phyloP scores from a whole-genome alignment of 2,113 vertebrate species.

The Enhydra lutris region DNA sequence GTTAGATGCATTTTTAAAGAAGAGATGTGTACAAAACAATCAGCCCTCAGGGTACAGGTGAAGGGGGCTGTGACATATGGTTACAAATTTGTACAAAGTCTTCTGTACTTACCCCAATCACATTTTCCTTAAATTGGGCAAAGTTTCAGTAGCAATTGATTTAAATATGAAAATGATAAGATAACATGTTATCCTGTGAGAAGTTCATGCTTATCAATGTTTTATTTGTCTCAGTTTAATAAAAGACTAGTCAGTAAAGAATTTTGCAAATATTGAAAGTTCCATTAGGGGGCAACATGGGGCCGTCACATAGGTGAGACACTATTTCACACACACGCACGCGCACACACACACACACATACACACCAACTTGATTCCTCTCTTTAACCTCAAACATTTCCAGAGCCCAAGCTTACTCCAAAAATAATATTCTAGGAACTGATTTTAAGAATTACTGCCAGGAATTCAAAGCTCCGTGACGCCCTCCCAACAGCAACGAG shows the following conservation, averaged over 20 bases:
- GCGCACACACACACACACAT: too few species aligned
- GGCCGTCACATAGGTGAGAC: neutral
- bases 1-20: neutral
- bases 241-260: neutral
- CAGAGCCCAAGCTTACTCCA: neutral
- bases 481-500: neutral
- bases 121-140: neutral
- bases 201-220: neutral
- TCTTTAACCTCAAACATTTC: slow-evolving; percentile 43
- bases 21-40: neutral
- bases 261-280: neutral
- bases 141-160: neutral
- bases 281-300: slow-evolving; percentile 58
- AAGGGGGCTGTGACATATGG: neutral
- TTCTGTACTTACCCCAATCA: neutral
- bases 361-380: neutral
- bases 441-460: slow-evolving; percentile 37
- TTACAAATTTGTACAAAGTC: neutral
- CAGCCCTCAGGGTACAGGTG: neutral
- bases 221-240: neutral
- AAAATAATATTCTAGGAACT: slow-evolving; percentile 12
- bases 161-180: neutral
- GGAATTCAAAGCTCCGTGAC: neutral
- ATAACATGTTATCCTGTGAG: neutral
- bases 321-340: neutral